These are phyloP conservation scores for Neosilurus hyrtlii DNA, from an alignment of 2,797 vertebrate species.

Conservation along the genomic window DNA sequence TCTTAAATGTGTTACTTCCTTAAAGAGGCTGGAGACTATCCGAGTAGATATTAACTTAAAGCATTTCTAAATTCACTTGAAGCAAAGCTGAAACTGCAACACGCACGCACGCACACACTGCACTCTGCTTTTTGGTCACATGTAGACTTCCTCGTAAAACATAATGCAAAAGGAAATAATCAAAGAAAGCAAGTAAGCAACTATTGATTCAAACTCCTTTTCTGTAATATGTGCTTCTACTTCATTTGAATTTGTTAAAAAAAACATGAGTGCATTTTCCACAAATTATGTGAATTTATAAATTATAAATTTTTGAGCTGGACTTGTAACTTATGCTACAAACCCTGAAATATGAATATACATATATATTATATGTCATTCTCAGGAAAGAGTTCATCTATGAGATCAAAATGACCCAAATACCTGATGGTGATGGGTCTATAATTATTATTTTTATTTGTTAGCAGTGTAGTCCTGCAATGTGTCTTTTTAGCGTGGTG, in stretches of 20 bases:
- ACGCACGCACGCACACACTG: not conserved
- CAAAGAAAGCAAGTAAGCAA: too few species aligned
- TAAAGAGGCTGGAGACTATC: not conserved
- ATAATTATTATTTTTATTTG: conserved; percentile 29
- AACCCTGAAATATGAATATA: not conserved
- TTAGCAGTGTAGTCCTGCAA: conserved; percentile 47
- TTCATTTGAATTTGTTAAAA: not conserved
- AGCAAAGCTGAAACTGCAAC: not conserved
- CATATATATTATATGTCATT: not conserved
- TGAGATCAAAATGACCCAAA: not conserved
- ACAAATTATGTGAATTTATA: not conserved
- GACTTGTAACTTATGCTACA: not conserved
- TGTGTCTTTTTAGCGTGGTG: conserved; percentile 48
- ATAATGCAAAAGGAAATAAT: not conserved
- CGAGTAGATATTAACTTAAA: not conserved
- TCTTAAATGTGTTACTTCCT: not conserved
- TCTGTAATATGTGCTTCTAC: not conserved
- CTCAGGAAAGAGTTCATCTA: conserved; percentile 10
- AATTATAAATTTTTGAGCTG: not conserved
- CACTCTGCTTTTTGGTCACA: not conserved
- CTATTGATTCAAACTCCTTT: not conserved
- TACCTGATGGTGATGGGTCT: not conserved
- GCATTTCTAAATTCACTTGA: not conserved
- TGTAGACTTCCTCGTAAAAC: not conserved
- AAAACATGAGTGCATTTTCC: not conserved